Evolutionary conservation across 2,888 invertebrate genomes (phyloP), one percentile per base, ranked within the genome.

Genomic region (Noctua pronuba): DNA sequence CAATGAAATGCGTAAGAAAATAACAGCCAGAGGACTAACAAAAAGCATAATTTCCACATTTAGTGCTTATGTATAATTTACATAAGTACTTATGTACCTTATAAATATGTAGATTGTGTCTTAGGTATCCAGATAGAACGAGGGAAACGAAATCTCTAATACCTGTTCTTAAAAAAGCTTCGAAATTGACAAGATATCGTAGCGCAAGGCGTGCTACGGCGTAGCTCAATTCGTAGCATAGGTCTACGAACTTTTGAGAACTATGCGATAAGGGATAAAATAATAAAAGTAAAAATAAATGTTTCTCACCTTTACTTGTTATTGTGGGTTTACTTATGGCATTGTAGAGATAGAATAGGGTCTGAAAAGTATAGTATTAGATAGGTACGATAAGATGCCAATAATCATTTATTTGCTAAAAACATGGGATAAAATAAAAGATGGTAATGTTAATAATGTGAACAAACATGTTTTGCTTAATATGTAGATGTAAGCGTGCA

Each of bases 151-250:
- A 66, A 72, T 11, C 11, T 24, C 21, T 31, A 21, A 60, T 10
- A 31, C 0, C 60, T 60, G 18, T 31, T 60, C 4, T 31, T 31
- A 31, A n/a, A 31, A 60, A 60, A 62, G 21, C 21, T 62, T 62
- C 60, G 10, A 35, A 62, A 35, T 62, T 35, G 31, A 35, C 21
- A 35, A 21, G 1, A 35, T 73, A 18, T 7, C 46, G 58, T 58
- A 79, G 55, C 72, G 21, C 21, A n/a, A 46, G 21, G 31, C 5
- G 13, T 44, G 60, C 77, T 77, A 77, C 77, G 80, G 7, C 80
- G 80, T 71, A 80, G 72, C 73, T 28, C 24, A 13, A 4, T 6
- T 41, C 80, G 80, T 73, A 80, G 52, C 49, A 11, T 35, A 70
- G 16, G n/a, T 5, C 72, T 80, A 49, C 58, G 55, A 79, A 38